phyloP scores from a whole-genome alignment of 2,113 vertebrate genomes.

The Phrynosoma blainvillii region DNA sequence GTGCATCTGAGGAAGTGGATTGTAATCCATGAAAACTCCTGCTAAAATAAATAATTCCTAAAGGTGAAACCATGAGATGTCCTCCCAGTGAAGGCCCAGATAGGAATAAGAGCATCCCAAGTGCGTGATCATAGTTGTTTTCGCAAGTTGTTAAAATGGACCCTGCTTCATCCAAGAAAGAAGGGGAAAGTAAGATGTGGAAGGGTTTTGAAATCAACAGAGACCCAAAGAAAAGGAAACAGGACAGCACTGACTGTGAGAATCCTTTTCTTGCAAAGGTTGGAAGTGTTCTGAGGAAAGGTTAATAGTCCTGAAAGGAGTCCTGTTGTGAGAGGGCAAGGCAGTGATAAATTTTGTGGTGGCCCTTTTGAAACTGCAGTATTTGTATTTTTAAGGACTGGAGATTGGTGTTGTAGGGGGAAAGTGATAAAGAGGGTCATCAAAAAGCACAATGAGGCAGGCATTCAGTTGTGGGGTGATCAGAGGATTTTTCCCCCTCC shows the following conservation, averaged over 20 bases:
- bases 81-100: not conserved
- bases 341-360: not conserved
- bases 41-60: no score
- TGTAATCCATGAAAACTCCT: no score
- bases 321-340: not conserved
- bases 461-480: not conserved
- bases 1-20: no score
- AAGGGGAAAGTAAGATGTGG: not conserved
- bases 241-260: not conserved
- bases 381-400: not conserved
- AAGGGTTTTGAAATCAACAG: not conserved
- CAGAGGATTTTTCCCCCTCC: not conserved
- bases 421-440: not conserved
- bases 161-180: not conserved
- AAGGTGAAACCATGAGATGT: no score
- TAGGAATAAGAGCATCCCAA: no score
- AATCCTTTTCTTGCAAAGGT: not conserved
- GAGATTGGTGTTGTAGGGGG: not conserved
- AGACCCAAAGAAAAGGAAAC: not conserved
- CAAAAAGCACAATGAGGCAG: not conserved
- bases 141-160: not conserved
- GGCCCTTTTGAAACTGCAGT: not conserved
- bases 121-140: not conserved
- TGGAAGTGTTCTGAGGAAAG: not conserved
- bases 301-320: not conserved